Conservation (phyloP, 2,888 invertebrate genomes). For the Melanostoma mellinum region DNA sequence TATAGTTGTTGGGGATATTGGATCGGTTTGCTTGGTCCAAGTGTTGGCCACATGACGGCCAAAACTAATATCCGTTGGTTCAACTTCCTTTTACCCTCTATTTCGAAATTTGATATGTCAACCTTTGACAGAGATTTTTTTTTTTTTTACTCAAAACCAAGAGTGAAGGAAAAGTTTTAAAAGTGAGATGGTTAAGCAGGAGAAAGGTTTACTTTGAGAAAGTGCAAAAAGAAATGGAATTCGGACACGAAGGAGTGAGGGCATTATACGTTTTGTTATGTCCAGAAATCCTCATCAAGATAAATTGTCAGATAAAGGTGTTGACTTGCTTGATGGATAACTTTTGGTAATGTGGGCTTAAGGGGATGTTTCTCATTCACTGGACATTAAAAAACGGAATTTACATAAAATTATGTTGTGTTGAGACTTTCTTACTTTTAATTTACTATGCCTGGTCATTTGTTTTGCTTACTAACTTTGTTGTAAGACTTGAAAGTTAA, state of each 20-base stretch:
- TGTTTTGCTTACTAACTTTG: too few species aligned
- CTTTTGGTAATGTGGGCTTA: neutral
- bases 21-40: constrained; percentile 45
- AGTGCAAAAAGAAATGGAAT: neutral
- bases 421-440: too few species aligned
- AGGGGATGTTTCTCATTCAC: too few species aligned
- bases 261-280: constrained; percentile 15
- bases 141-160: neutral
- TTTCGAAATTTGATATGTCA: constrained; percentile 53
- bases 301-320: constrained; percentile 64
- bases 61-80: constrained; percentile 71
- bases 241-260: constrained; percentile 2
- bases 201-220: neutral
- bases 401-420: too few species aligned
- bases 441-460: too few species aligned
- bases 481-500: too few species aligned
- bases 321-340: constrained; percentile 51
- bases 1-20: constrained; percentile 31
- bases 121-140: constrained; percentile 59
- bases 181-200: neutral
- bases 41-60: constrained; percentile 73
- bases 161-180: neutral
- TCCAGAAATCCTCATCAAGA: constrained; percentile 58
- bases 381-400: too few species aligned
- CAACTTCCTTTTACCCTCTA: constrained; percentile 3